phyloP scores from a whole-genome alignment of 2,888 invertebrate species.

The Philonicus albiceps region DNA sequence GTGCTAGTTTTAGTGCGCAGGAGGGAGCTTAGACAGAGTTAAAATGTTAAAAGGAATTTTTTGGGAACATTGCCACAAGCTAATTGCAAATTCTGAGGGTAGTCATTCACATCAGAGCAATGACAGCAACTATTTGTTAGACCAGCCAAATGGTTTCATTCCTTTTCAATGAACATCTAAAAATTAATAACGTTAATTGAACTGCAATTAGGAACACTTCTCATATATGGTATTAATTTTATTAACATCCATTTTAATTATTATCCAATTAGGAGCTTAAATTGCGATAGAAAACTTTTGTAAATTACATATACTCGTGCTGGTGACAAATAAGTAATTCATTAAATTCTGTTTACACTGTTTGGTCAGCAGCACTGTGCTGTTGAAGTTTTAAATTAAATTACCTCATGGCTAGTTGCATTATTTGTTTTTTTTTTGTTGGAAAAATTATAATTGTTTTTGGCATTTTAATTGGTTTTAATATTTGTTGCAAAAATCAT shows the following conservation, averaged over 20 bases:
- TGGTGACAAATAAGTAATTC: neutral
- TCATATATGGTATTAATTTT: neutral
- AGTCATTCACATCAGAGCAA: neutral
- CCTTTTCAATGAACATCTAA: neutral
- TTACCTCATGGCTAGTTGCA: neutral
- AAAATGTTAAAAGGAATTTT: neutral
- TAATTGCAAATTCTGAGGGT: neutral
- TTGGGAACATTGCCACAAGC: neutral
- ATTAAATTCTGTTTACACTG: neutral
- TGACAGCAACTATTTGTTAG: neutral
- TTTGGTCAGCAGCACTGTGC: neutral
- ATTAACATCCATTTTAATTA: neutral
- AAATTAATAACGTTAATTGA: neutral
- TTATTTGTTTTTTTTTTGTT: neutral
- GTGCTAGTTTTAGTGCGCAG: neutral
- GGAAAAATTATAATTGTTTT: neutral
- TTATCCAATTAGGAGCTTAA: neutral
- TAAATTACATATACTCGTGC: neutral
- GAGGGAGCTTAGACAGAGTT: neutral
- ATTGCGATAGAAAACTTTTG: neutral
- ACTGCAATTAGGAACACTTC: neutral
- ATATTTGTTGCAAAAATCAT: neutral
- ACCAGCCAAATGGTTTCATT: neutral
- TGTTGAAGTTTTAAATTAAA: neutral
- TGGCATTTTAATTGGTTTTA: neutral